These are phyloP conservation scores for Arizona elegans DNA, from an alignment of 2,113 vertebrate species.

Conservation along the genomic window DNA sequence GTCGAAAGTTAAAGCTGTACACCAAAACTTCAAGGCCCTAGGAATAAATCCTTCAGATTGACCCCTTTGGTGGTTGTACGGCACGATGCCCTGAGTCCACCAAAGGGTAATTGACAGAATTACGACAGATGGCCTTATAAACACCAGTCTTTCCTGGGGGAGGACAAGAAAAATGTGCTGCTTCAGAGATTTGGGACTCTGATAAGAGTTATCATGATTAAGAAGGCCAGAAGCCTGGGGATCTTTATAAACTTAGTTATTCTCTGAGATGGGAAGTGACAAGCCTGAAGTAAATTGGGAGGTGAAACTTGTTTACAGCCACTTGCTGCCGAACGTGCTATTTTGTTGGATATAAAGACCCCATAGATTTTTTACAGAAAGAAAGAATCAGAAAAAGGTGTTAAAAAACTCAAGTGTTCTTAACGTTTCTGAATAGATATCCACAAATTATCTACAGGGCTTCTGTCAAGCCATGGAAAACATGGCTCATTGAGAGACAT, in stretches of 20 bases:
- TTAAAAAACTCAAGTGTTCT: background rate
- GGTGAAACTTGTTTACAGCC: slow-evolving; percentile 36
- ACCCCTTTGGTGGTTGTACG: background rate
- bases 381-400: slow-evolving; percentile 8
- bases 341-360: slow-evolving; percentile 11
- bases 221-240: slow-evolving; percentile 28
- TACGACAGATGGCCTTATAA: slow-evolving; percentile 41
- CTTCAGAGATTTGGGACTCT: background rate
- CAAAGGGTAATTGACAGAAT: slow-evolving; percentile 31
- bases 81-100: background rate
- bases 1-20: background rate
- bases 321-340: slow-evolving; percentile 8
- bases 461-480: background rate
- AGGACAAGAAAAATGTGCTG: slow-evolving; percentile 26
- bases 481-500: background rate
- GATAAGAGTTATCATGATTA: slow-evolving; percentile 26
- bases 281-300: slow-evolving; percentile 42
- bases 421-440: background rate
- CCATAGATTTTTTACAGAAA: slow-evolving; percentile 6
- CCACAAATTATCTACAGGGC: background rate
- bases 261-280: slow-evolving; percentile 43
- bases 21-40: background rate
- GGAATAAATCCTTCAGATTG: background rate
- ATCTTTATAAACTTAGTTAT: slow-evolving; percentile 51
- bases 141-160: slow-evolving; percentile 32